Base-by-base conservation (phyloP, 2,113 vertebrate genomes). In the Sinocyclocheilus rhinocerous region DNA sequence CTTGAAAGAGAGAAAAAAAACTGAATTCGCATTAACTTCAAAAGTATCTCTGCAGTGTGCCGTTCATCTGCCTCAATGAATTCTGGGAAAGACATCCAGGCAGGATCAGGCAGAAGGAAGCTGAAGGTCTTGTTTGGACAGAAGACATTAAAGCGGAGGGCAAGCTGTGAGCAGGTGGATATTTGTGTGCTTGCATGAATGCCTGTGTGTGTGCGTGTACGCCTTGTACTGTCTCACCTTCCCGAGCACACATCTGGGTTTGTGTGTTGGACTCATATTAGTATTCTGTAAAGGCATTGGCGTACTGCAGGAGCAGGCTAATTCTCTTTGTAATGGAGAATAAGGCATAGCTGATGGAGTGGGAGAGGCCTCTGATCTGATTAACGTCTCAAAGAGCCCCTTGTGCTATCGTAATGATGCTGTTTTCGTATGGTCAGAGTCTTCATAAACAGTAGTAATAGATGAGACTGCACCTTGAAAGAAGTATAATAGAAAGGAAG, bases 261-360 rank as follows among this genome's bases (percentile, higher is more conserved):
- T 89, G 87, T 90, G 87, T 92, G 83, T 42, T 85, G 86, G 63
- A 86, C 79, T 91, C 88, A 88, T 91, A 91, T 92, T 91, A 89
- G 90, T 87, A 91, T 86, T 85, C 90, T 88, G 90, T 90, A 92
- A 90, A 91, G 88, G 89, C 81, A 86, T 91, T 91, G 94, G 92
- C 89, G 87, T 82, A 73, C 83, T 48, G 80, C 90, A 69, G 87
- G 90, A 89, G 88, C 80, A 82, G 88, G 55, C 73, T 75, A 86
- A 85, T 87, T 90, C 89, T 83, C 26, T 7, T 87, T 90, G 90
- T 92, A 90, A 93, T 91, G 65, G 81, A 63, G 89, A 87, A 93
- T 91, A 89, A 83, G 72, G 86, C 85, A 65, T 86, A 87, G 85
- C 86, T 92, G 91, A 92, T 93, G 89, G 89, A 93, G 86, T 84